A percentile compares a stretch with the other conserved stretches of the same genome.
phyloP scores from a whole-genome alignment of 2,888 invertebrate genomes.

The Stenurella melanura region DNA sequence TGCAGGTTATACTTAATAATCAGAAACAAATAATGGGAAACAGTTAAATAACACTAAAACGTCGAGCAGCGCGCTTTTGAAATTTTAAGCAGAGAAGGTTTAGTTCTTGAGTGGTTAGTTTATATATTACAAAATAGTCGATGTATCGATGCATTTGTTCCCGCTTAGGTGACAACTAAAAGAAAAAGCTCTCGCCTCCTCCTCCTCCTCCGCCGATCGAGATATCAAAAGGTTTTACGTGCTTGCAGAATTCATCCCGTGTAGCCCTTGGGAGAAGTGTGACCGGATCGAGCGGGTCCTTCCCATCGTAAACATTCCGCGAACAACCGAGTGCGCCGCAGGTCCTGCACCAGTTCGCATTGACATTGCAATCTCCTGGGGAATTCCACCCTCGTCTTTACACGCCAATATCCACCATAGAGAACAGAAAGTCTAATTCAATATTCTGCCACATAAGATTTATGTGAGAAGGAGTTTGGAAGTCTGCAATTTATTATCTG shows the following conservation, averaged over 20 bases:
- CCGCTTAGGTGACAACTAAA: background rate
- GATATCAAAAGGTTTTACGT: slow-evolving; percentile 32
- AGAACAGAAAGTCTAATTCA: slow-evolving; percentile 44
- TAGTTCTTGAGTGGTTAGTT: too few species aligned
- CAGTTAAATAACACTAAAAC: too few species aligned
- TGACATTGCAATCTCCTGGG: slow-evolving; percentile 46
- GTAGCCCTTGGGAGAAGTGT: slow-evolving; percentile 56
- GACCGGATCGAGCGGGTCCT: slow-evolving; percentile 66
- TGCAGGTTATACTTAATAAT: too few species aligned
- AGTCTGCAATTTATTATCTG: slow-evolving; percentile 33
- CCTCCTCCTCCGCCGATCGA: background rate
- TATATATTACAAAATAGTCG: background rate
- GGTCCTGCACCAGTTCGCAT: slow-evolving; percentile 42
- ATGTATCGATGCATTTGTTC: background rate
- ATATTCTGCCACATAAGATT: slow-evolving; percentile 45
- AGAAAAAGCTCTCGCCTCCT: background rate
- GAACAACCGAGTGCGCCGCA: slow-evolving; percentile 54
- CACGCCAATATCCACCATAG: slow-evolving; percentile 37
- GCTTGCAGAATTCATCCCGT: slow-evolving; percentile 14
- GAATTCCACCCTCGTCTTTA: slow-evolving; percentile 44
- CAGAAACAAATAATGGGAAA: too few species aligned
- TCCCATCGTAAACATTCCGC: slow-evolving; percentile 68
- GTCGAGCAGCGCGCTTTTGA: too few species aligned
- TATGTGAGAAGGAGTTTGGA: slow-evolving; percentile 44
- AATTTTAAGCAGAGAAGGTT: too few species aligned